Conservation (phyloP, 2,113 vertebrate genomes). For the Crocuta crocuta region DNA sequence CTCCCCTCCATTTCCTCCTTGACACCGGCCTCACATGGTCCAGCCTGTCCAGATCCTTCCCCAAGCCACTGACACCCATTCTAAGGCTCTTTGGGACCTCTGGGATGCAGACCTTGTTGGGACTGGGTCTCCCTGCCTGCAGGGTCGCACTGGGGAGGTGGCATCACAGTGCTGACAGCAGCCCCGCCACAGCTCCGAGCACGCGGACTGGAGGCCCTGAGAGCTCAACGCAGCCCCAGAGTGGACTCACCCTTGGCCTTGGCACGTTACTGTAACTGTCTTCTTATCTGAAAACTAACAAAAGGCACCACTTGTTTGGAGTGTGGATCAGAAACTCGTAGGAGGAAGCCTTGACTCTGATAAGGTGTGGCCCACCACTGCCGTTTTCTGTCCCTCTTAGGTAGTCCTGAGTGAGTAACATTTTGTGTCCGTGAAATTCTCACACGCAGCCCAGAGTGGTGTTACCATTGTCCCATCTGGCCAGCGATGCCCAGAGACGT, state of each 20-base stretch:
- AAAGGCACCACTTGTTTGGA: not conserved
- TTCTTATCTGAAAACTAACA: not conserved
- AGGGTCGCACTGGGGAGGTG: not conserved
- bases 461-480: not conserved
- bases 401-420: too few species aligned
- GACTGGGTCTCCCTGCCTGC: too few species aligned
- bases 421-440: fast-evolving
- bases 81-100: not conserved
- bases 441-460: not conserved
- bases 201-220: fast-evolving
- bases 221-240: fast-evolving
- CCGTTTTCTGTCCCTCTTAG: fast-evolving
- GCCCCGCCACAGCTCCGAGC: not conserved
- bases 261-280: not conserved
- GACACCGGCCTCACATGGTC: fast-evolving
- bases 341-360: not conserved
- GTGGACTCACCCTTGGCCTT: not conserved
- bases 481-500: not conserved
- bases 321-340: fast-evolving
- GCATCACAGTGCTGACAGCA: fast-evolving
- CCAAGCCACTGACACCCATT: not conserved
- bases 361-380: fast-evolving
- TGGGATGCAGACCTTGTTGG: too few species aligned
- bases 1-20: not conserved
- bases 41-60: not conserved